A percentile compares a stretch with the other conserved stretches of the same genome.
Conservation (phyloP, 2,113 vertebrate species). For the Charadrius vociferus region DNA sequence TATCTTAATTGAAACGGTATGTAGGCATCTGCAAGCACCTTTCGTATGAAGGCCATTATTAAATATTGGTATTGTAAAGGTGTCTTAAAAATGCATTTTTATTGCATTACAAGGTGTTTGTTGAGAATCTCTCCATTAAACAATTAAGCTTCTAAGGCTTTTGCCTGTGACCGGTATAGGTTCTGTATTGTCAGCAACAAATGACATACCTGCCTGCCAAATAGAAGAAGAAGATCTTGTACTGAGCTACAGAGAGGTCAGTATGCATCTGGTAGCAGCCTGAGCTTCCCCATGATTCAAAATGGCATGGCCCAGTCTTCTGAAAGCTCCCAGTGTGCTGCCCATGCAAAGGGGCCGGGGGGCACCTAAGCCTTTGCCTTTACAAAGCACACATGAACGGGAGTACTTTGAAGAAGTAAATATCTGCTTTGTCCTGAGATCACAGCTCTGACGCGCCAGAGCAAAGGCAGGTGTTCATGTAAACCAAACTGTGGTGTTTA, state of each 20-base stretch:
- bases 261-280: background rate
- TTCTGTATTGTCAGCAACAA: conserved; percentile 2
- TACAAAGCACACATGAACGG: accelerated
- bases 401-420: background rate
- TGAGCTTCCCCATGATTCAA: background rate
- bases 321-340: background rate
- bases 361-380: background rate
- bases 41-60: background rate
- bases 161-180: background rate
- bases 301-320: background rate
- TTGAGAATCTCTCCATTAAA: background rate
- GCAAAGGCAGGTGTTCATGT: background rate
- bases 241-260: background rate
- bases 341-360: accelerated
- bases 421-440: background rate
- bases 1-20: background rate
- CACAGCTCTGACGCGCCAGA: background rate
- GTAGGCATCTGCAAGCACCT: background rate
- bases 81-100: background rate
- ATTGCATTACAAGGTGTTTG: background rate
- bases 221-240: background rate
- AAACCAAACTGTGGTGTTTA: background rate
- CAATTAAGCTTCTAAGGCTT: background rate
- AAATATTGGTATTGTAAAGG: background rate
- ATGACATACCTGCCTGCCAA: background rate